Evolutionary conservation across 1,140 invertebrate genomes (phyloP), one percentile per base, ranked within the genome.

Genomic region (Aphis craccivora): DNA sequence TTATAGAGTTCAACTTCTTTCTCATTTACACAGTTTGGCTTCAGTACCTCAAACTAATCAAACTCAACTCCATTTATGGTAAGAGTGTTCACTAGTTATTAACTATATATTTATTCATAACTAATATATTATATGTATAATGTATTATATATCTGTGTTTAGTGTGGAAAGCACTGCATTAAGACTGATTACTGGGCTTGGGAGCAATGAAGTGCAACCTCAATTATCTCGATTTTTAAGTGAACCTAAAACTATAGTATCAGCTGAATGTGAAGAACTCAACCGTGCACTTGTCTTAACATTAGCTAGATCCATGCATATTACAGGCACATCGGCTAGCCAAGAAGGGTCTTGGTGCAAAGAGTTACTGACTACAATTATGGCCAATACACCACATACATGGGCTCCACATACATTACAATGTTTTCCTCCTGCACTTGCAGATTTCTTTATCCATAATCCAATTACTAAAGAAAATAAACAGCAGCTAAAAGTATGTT

Each of bases 161-260:
- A 98, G 97, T 95, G 98, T 99, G 93, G 98, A 99, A 96, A 99
- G 98, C 94, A 99, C 98, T 9, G 98, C 98, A 0, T 95, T 99
- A 43, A 96, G 98, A 43, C 95, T 99, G 14, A 94, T 94, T 45
- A 94, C 94, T 48, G 93, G 98, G 37, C 96, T 99, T 45, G 98
- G 98, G 18, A 99, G 98, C 94, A 97, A 97, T 0, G 98, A 99
- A 95, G 98, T 99, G 0, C 98, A 99, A 94, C 97, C 98, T 2
- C 98, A 98, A 94, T 96, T 99, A 93, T 98, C 98, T 0, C 96
- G 98, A 43, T 97, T 98, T 94, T 96, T 98, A 3, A 97, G 96
- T 76, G 98, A 99, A 94, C 97, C 97, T 1, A 99, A 99, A 95
- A 97, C 97, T 0, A 96, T 99, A 7, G 97, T 99, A 0, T 99